Base-by-base conservation (phyloP, 2,888 invertebrate species). In the Cacoxenus indagator region DNA sequence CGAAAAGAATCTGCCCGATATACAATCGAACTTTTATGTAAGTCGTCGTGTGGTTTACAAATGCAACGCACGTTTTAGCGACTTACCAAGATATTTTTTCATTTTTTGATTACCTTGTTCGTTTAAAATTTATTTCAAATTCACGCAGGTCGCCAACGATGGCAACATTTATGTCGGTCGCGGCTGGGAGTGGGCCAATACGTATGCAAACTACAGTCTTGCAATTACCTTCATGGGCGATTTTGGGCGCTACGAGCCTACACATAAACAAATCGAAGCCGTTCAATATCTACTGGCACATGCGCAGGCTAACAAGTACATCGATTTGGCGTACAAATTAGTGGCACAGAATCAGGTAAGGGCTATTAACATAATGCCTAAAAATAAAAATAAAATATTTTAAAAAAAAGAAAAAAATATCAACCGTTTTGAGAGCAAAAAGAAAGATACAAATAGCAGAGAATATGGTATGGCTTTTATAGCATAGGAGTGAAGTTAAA, bases 121-220 rank as follows among this genome's bases (percentile, higher is more conserved):
- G 1, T 48, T 66, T 61, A 11, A n/a, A n/a, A n/a, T 67, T 65
- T 46, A 43, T 43, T 65, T 65, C 2, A 3, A 55, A 27, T 22
- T 29, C 9, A 24, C 17, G 11, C 74, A 81, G 75, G 88, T 92
- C 65, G 91, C 91, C 5, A 89, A 90, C 43, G 91, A 91, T 84
- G 91, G 90, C 6, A 88, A 88, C 70, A 84, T 90, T 37, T 91
- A 90, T 76, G 89, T 89, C 61, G 90, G 90, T 29, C 86, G 90
- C 69, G 90, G 90, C 71, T 91, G 89, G 90, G 86, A 88, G 69
- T 87, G 85, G 48, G 87, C 88, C 62, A 91, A 91, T 69, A 89
- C 90, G 43, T 90, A 90, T 80, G 87, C 88, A 19, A 88, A 86
- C 81, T 86, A 87, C 66, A 87, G 89, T 55, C 84, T 91, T 70